Base-by-base conservation (phyloP, 1,140 invertebrate species). In the Hylyphantes graminicola region DNA sequence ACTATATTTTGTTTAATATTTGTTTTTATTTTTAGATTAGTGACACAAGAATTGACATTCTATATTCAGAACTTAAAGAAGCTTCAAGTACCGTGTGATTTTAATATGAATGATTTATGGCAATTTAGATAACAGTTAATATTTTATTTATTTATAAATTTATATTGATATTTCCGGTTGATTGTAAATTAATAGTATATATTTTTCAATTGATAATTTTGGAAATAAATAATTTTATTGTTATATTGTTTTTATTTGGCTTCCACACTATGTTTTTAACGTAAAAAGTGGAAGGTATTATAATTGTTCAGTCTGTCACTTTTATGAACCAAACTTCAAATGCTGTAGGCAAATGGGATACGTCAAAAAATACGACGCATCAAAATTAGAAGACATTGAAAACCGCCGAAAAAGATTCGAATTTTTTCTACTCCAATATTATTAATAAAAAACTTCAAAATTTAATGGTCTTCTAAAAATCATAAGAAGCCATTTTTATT, bases 21-120 rank as follows among this genome's bases (percentile, higher is more conserved):
- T 1, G n/a, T 87, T 87, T 85, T 84, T 73, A 80, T 86, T 89
- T 91, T 73, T 88, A 93, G 93, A 68, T 93, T 98, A 86, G 97
- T 98, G 6, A 97, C 95, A 50, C 96, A 96, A 48, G 97, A 99
- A 92, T 91, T 98, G 87, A 96, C 95, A 68, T 98, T 98, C 91
- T 99, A 98, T 90, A 92, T 97, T 85, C 95, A 98, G 90, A 97
- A 96, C 87, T 92, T 98, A 85, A 94, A 95, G 50, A 87, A 87
- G 51, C 80, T 86, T 65, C 64, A 83, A 53, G 85, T 85, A 67
- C 63, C 85, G 54, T 55, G 85, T 48, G 84, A 87, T 84, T 85
- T 87, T 77, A 84, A 70, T 80, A 86, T 79, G 48, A 77, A 86
- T 78, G 86, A 87, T 83, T 79, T 87, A 72, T 87, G 87, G 87